Evolutionary conservation across 2,113 vertebrate genomes (phyloP).

Genomic region (Rhabdomys dilectus): DNA sequence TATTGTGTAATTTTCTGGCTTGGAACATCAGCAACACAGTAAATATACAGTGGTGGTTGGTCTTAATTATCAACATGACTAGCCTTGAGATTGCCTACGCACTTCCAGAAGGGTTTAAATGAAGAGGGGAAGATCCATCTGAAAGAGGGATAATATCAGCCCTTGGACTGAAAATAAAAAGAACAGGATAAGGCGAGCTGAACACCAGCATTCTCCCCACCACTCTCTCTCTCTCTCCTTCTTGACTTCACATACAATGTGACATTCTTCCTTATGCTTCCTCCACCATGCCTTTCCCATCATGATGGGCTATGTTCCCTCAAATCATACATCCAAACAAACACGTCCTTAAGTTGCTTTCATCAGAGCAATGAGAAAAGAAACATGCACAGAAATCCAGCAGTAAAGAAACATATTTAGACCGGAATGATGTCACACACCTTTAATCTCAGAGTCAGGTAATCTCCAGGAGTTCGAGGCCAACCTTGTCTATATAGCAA

Average conservation of each 20-base stretch:
- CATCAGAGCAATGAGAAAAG: background rate
- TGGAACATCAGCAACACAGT: background rate
- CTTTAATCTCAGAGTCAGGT: background rate
- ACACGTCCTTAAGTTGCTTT: background rate
- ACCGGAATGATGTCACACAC: background rate
- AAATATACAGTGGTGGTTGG: background rate
- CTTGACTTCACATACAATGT: background rate
- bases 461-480: background rate
- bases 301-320: background rate
- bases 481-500: background rate
- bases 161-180: background rate
- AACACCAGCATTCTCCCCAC: background rate
- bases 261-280: background rate
- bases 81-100: background rate
- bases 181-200: background rate
- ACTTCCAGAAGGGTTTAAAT: background rate
- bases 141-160: background rate
- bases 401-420: slow-evolving; percentile 22
- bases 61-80: background rate
- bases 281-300: background rate
- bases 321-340: background rate
- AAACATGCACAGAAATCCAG: background rate
- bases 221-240: background rate
- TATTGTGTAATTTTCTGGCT: slow-evolving; percentile 35
- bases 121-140: background rate